phyloP scores from a whole-genome alignment of 2,888 invertebrate genomes.

The Apeira syringaria region DNA sequence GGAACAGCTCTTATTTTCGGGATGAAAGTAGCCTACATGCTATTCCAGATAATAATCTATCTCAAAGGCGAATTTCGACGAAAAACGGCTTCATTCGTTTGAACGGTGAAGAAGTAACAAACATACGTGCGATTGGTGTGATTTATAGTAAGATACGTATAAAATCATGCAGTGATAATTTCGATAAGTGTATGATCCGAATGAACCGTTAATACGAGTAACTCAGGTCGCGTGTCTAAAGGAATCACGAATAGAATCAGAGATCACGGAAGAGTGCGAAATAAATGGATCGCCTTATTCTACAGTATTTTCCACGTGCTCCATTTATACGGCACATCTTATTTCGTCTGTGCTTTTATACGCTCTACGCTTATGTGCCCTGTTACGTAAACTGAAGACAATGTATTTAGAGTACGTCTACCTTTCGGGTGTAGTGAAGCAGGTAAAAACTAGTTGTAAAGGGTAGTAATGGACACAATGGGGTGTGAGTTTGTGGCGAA shows the following conservation, averaged over 20 bases:
- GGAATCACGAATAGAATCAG: conserved; percentile 5
- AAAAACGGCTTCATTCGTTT: too few relatives aligned
- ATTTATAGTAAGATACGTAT: too few relatives aligned
- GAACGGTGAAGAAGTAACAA: too few relatives aligned
- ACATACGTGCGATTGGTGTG: too few relatives aligned
- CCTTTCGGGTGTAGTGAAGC: conserved; percentile 34
- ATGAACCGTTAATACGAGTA: not conserved
- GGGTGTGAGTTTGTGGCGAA: conserved; percentile 60
- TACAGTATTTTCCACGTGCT: conserved; percentile 8
- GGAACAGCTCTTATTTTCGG: too few relatives aligned
- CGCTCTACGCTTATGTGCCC: conserved; percentile 15
- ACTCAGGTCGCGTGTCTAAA: conserved; percentile 3
- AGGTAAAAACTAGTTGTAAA: conserved; percentile 60
- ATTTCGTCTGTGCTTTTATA: conserved; percentile 16
- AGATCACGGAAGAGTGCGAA: conserved; percentile 11
- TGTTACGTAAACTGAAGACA: conserved; percentile 26
- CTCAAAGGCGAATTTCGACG: too few relatives aligned
- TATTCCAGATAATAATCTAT: too few relatives aligned
- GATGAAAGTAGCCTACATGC: too few relatives aligned
- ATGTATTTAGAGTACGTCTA: conserved; percentile 24
- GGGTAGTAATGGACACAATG: conserved; percentile 61
- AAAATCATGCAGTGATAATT: too few relatives aligned
- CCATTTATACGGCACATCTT: conserved; percentile 11
- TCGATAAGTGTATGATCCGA: not conserved
- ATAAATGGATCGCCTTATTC: conserved; percentile 12